Base-by-base conservation (phyloP, 2,797 vertebrate species). In the Sebastes taczanowskii region DNA sequence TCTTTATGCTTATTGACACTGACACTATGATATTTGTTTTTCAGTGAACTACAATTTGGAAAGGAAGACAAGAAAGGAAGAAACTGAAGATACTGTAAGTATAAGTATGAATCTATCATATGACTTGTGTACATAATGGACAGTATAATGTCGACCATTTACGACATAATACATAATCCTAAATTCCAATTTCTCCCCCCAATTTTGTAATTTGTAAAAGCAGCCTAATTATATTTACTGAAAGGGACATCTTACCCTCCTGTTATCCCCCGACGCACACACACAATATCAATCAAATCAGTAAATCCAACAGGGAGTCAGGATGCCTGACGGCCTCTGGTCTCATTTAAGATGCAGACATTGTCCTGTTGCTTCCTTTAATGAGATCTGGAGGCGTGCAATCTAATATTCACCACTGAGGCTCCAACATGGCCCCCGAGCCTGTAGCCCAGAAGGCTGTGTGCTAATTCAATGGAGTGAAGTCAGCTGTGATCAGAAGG, bases 301-400 rank as follows among this genome's bases (percentile, higher is more conserved):
- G 91, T 73, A 71, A 66, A 88, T 82, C 79, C 85, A 81, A 77
- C 85, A 29, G 88, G 89, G 92, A 90, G 85, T 78, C 86, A 81
- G 84, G 82, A 88, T 78, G 85, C 86, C 80, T 85, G 89, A 91
- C 86, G 90, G 87, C 91, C 91, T 69, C 73, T 85, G 82, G 82
- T 86, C 92, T 94, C 90, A 83, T 94, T 89, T 89, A 84, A 91
- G 86, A 94, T 94, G 93, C 93, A 93, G 91, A 91, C 92, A 71
- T 91, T 91, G 93, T 94, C 89, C 92, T 94, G 92, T 91, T 94
- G 92, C 88, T 89, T 93, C 88, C 86, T 93, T 92, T 95, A 95
- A 95, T 95, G 90, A 94, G 94, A 95, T 94, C 90, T 93, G 92
- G 91, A 91, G 92, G 91, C 94, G 86, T 92, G 90, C 92, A 93